Evolutionary conservation across 1,140 invertebrate species (phyloP).

Genomic region (Apis florea): DNA sequence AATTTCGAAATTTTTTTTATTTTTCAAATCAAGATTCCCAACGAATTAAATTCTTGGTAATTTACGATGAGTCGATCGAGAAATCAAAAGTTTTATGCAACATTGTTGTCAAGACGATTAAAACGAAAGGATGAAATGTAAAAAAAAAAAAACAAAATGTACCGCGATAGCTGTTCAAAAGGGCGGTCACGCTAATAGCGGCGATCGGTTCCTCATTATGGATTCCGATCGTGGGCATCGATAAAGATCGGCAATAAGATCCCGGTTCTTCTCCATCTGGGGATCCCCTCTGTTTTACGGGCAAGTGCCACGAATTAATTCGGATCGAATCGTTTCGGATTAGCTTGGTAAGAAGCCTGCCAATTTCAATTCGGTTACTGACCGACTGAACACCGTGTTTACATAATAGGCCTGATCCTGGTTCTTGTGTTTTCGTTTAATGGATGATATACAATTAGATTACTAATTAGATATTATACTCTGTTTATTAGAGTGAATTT

Average conservation of each 20-base stretch:
- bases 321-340: constrained; percentile 29
- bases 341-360: constrained; percentile 23
- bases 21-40: not conserved
- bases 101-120: not conserved
- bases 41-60: not conserved
- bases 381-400: constrained; percentile 5
- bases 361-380: not conserved
- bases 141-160: constrained; percentile 43
- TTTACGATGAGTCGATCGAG: too few species aligned
- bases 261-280: not conserved
- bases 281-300: constrained; percentile 13
- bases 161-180: constrained; percentile 11
- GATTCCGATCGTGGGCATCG: constrained; percentile 57
- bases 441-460: not conserved
- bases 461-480: too few species aligned
- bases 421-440: not conserved
- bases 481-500: too few species aligned
- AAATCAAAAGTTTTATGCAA: not conserved
- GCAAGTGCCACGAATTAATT: constrained; percentile 43
- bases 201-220: constrained; percentile 57
- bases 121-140: constrained; percentile 7
- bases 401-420: not conserved
- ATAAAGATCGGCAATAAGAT: constrained; percentile 58
- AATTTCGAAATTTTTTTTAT: not conserved
- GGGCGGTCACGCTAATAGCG: constrained; percentile 55